A percentile compares a stretch with the other conserved stretches of the same genome.
Conservation (phyloP, 2,888 invertebrate species). For the Sipha maydis region DNA sequence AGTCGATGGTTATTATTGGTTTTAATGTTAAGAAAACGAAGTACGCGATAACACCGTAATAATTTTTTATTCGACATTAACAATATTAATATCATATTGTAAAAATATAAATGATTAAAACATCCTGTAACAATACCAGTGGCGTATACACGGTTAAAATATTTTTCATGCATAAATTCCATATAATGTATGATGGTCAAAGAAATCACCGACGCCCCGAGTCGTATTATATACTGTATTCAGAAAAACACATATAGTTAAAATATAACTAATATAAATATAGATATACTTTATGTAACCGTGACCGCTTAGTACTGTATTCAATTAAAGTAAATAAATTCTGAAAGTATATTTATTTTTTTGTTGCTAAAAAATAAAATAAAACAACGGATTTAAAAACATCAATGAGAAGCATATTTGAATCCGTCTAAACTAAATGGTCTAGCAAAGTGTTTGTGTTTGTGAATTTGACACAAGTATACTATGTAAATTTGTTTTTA, state of each 20-base stretch:
- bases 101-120: too few species aligned
- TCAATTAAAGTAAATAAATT: background rate
- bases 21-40: too few species aligned
- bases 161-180: background rate
- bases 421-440: too few species aligned
- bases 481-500: too few species aligned
- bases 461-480: too few species aligned
- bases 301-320: background rate
- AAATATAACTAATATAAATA: background rate
- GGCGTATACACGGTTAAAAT: background rate
- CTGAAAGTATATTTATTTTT: background rate
- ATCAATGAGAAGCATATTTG: background rate
- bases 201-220: background rate
- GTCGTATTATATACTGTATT: background rate
- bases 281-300: background rate
- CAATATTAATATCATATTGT: too few species aligned
- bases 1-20: too few species aligned
- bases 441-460: too few species aligned
- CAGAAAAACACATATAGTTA: background rate
- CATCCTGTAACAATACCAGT: too few species aligned
- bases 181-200: background rate
- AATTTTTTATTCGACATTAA: too few species aligned
- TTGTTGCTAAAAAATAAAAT: background rate
- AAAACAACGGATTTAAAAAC: background rate
- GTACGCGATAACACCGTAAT: too few species aligned